Evolutionary conservation across 2,888 invertebrate genomes (phyloP).

Genomic region (Cephalotes varians): DNA sequence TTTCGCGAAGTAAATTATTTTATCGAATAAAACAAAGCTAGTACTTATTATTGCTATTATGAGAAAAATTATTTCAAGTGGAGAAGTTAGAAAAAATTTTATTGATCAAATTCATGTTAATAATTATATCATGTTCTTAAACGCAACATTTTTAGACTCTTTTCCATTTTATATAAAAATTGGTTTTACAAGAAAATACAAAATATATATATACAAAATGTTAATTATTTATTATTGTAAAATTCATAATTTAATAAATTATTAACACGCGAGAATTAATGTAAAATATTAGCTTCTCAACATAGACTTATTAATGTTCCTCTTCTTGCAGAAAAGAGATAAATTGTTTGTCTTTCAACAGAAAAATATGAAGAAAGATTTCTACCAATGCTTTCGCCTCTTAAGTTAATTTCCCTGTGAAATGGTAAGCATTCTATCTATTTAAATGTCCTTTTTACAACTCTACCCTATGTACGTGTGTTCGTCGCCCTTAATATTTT

Average conservation of each 20-base stretch:
- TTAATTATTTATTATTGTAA: too few species aligned
- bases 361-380: not conserved
- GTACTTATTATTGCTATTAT: slow-evolving; percentile 49
- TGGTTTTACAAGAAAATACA: too few species aligned
- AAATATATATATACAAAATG: too few species aligned
- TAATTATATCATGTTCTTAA: slow-evolving; percentile 47
- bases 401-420: slow-evolving; percentile 9
- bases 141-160: slow-evolving; percentile 9
- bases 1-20: slow-evolving; percentile 35
- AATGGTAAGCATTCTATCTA: not conserved
- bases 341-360: not conserved
- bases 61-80: slow-evolving; percentile 50
- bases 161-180: not conserved
- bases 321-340: not conserved
- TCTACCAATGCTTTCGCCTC: not conserved
- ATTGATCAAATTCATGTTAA: slow-evolving; percentile 20
- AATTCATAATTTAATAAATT: not conserved
- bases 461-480: slow-evolving; percentile 62
- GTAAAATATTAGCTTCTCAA: not conserved
- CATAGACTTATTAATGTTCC: not conserved
- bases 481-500: slow-evolving; percentile 69
- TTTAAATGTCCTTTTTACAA: slow-evolving; percentile 53
- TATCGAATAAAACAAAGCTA: slow-evolving; percentile 18
- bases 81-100: slow-evolving; percentile 39
- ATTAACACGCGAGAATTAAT: not conserved